These are phyloP conservation scores for Paramacrobiotus metropolitanus DNA, from an alignment of 1,140 invertebrate species.

Conservation along the genomic window DNA sequence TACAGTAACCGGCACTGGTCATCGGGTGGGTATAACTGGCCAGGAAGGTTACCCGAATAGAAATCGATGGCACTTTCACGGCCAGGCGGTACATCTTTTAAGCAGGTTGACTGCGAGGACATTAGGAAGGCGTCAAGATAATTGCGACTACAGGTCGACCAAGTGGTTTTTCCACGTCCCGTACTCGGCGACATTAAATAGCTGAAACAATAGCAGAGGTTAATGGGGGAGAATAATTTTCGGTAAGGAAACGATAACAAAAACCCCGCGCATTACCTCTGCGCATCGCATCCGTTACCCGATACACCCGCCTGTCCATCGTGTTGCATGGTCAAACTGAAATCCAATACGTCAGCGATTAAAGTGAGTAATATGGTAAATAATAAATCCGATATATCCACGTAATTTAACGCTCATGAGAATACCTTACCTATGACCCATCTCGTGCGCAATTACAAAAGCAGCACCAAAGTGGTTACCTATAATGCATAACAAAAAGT, in stretches of 20 bases:
- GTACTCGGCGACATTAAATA: constrained; percentile 37
- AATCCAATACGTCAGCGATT: background rate
- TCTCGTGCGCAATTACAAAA: constrained; percentile 37
- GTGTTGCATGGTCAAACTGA: constrained; percentile 36
- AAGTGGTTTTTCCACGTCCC: constrained; percentile 38
- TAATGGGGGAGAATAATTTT: background rate
- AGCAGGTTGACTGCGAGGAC: constrained; percentile 16
- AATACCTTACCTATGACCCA: constrained; percentile 31
- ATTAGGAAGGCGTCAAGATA: constrained; percentile 35
- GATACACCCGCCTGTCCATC: constrained; percentile 23
- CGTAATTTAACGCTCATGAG: too few species aligned
- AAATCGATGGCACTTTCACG: constrained; percentile 12
- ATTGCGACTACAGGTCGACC: constrained; percentile 34
- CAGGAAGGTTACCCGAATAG: constrained; percentile 12
- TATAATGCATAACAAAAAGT: too few species aligned
- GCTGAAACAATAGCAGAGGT: background rate
- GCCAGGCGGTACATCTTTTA: constrained; percentile 10
- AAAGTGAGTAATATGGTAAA: background rate
- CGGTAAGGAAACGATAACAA: background rate
- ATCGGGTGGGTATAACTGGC: constrained; percentile 15
- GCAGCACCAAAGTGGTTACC: constrained; percentile 35
- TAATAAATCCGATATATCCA: too few species aligned
- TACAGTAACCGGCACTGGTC: constrained; percentile 12
- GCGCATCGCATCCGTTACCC: background rate
- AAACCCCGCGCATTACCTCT: background rate